These are phyloP conservation scores for Lophius piscatorius DNA, from an alignment of 2,113 vertebrate species.

Conservation along the genomic window DNA sequence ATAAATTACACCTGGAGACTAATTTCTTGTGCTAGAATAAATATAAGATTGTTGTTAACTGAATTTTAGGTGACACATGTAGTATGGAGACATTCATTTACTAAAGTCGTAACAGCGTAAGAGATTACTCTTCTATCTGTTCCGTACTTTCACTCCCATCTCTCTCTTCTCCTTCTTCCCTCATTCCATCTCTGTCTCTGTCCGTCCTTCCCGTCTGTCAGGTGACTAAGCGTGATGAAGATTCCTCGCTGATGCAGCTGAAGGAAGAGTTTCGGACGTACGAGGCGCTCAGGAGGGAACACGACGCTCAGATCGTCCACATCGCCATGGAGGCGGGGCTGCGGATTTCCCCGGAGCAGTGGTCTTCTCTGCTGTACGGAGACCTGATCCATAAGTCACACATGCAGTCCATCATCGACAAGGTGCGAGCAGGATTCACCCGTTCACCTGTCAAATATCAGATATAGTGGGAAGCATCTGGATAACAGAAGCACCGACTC, in stretches of 20 bases:
- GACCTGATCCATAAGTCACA: constrained; percentile 98
- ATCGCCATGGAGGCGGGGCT: constrained; percentile 98
- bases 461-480: too few relatives aligned
- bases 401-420: constrained; percentile 99
- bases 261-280: constrained; percentile 97
- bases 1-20: too few relatives aligned
- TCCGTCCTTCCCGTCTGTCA: constrained; percentile 66
- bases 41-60: too few relatives aligned
- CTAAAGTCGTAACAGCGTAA: too few relatives aligned
- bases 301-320: constrained; percentile 96
- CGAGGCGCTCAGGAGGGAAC: constrained; percentile 91
- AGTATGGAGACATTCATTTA: too few relatives aligned
- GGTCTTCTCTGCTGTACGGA: constrained; percentile 96
- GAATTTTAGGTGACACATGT: too few relatives aligned
- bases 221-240: constrained; percentile 98
- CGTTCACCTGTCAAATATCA: too few relatives aligned
- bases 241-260: constrained; percentile 97
- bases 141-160: not conserved
- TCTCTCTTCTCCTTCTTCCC: not conserved
- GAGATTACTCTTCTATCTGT: not conserved
- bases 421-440: too few relatives aligned
- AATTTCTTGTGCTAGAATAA: too few relatives aligned
- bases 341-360: constrained; percentile 96
- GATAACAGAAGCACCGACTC: constrained; percentile 10
- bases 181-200: not conserved